These are phyloP conservation scores for Zaprionus bogoriensis DNA, from an alignment of 2,888 invertebrate species.

Conservation along the genomic window DNA sequence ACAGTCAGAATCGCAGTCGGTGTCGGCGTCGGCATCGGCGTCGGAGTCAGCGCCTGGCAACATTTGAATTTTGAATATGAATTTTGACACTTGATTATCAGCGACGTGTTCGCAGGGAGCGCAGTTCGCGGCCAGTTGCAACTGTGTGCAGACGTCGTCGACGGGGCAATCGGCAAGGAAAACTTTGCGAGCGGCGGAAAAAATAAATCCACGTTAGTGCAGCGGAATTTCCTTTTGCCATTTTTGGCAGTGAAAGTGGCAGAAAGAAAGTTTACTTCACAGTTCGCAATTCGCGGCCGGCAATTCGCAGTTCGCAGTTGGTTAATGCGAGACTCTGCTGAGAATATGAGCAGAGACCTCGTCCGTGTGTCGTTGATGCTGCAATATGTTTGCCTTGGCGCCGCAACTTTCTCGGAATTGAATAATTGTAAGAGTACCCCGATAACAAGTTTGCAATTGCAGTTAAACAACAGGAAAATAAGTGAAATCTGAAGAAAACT, in stretches of 20 bases:
- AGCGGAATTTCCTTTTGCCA: constrained; percentile 56
- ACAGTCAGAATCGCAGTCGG: background rate
- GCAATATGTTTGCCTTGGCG: constrained; percentile 49
- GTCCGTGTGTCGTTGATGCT: constrained; percentile 43
- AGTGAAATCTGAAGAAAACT: background rate
- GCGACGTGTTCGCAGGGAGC: background rate
- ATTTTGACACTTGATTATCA: constrained; percentile 78
- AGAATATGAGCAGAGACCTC: constrained; percentile 50
- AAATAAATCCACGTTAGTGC: constrained; percentile 52
- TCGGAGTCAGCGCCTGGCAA: constrained; percentile 33
- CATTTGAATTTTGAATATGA: constrained; percentile 76
- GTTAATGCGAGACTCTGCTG: constrained; percentile 42
- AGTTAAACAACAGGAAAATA: background rate
- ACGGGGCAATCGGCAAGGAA: constrained; percentile 46
- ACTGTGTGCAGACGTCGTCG: constrained; percentile 62
- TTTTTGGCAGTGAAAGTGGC: constrained; percentile 62
- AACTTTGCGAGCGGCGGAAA: constrained; percentile 41
- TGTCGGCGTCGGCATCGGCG: constrained; percentile 3
- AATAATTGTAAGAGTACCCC: constrained; percentile 79
- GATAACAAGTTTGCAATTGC: background rate
- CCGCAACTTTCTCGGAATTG: constrained; percentile 77
- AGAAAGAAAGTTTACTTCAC: constrained; percentile 43
- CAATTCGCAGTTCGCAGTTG: constrained; percentile 10
- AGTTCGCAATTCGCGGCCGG: constrained; percentile 10
- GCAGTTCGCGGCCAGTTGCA: constrained; percentile 66